phyloP scores from a whole-genome alignment of 2,797 vertebrate species.

The Denticeps clupeoides region DNA sequence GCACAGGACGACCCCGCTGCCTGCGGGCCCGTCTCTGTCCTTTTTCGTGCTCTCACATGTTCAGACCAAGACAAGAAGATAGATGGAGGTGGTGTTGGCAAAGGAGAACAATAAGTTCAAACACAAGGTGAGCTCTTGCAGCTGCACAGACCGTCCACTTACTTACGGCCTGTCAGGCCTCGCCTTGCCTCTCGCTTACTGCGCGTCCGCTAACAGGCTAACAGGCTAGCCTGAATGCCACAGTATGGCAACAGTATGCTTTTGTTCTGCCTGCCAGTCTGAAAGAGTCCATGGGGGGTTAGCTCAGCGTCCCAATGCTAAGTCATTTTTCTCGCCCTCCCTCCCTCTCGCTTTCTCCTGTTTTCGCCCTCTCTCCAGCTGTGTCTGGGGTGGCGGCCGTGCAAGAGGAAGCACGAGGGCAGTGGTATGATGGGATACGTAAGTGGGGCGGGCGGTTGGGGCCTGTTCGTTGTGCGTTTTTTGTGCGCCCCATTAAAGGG shows the following conservation, averaged over 20 bases:
- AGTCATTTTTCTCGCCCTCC: conserved; percentile 87
- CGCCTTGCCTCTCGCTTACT: conserved; percentile 22
- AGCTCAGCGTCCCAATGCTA: conserved; percentile 48
- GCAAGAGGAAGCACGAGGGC: conserved; percentile 99
- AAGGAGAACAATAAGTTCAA: conserved; percentile 89
- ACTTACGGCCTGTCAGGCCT: neutral
- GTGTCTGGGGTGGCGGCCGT: conserved; percentile 88
- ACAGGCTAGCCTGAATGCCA: conserved; percentile 71
- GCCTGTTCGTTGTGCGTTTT: conserved; percentile 69
- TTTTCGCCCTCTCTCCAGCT: conserved; percentile 67
- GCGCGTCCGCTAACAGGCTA: conserved; percentile 11
- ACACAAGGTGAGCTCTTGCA: conserved; percentile 82
- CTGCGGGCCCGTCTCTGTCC: conserved; percentile 50
- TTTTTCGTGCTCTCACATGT: conserved; percentile 65
- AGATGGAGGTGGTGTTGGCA: conserved; percentile 97
- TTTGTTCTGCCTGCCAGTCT: conserved; percentile 96
- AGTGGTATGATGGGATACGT: conserved; percentile 99
- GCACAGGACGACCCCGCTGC: conserved; percentile 51
- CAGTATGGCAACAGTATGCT: conserved; percentile 99
- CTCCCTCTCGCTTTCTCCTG: conserved; percentile 53
- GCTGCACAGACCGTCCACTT: conserved; percentile 56
- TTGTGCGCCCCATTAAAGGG: conserved; percentile 58
- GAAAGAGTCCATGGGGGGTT: conserved; percentile 57
- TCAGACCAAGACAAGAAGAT: conserved; percentile 69
- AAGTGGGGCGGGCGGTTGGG: conserved; percentile 80